Evolutionary conservation across 2,888 invertebrate genomes (phyloP), one percentile per base, ranked within the genome.

Genomic region (Epinotia brunnichana): DNA sequence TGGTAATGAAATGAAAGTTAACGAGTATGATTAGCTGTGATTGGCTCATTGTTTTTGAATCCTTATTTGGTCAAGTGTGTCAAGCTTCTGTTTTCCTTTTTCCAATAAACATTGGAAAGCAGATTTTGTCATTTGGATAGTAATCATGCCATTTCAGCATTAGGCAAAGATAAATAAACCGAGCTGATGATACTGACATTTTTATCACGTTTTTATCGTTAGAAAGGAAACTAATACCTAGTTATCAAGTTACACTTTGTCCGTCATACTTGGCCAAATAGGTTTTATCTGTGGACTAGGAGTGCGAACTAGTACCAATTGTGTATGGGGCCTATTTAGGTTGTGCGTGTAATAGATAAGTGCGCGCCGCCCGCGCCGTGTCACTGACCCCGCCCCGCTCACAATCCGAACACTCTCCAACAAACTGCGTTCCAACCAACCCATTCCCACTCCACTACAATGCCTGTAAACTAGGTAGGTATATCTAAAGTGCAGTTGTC

Each of bases 331-430:
- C 73, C 63, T 73, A 73, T 69, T 73, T 63, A 73, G 73, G 73
- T 73, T 63, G 73, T 73, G 63, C 69, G 73, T 69, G 73, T 69
- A 73, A 73, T 73, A 73, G 69, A 73, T 73, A 71, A 67, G 67
- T 67, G 24, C 62, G 62, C 68, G 56, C 44, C 62, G 62, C 69
- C 63, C 73, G 73, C 68, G 62, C 72, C 56, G 87, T 89, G 91
- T 92, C 91, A 90, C 84, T 91, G 91, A 92, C 91, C 91, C 86
- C 90, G 84, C 87, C 80, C 84, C 83, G 81, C 78, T 78, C 80
- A 76, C 76, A 77, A 77, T 81, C 81, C 82, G 81, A 82, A 78
- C 83, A 83, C 83, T 77, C 83, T 83, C 81, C 85, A 85, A 87
- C 85, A 82, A 82, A 24, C 82, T 82, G 82, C 80, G 81, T 82